A percentile compares a stretch with the other conserved stretches of the same genome.
Conservation (phyloP, 2,797 vertebrate species). For the Aplochiton taeniatus region DNA sequence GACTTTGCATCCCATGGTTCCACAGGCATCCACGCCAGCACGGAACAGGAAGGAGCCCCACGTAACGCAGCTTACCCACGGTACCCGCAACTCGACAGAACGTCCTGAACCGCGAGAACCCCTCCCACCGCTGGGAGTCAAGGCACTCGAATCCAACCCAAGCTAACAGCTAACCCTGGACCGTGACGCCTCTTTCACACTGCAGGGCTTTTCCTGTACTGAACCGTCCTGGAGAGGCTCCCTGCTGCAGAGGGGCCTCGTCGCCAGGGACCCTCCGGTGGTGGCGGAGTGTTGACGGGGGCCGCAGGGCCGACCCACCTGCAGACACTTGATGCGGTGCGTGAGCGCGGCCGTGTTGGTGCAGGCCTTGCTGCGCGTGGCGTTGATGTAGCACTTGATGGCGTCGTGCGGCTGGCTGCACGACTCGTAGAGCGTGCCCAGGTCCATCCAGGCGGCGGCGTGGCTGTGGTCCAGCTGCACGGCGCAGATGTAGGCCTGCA, state of each 20-base stretch:
- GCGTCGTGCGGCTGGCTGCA: conserved; percentile 98
- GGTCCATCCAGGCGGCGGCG: conserved; percentile 98
- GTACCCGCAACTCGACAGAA: too few species aligned
- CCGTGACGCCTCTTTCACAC: too few species aligned
- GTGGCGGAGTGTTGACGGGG: conserved; percentile 86
- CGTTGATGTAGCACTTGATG: conserved; percentile 99
- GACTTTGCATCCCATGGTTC: too few species aligned
- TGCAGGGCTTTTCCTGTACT: too few species aligned
- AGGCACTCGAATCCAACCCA: too few species aligned
- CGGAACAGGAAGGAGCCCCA: too few species aligned
- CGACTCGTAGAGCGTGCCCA: conserved; percentile 97
- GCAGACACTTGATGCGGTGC: conserved; percentile 96
- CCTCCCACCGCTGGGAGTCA: too few species aligned
- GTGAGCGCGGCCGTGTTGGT: conserved; percentile 94
- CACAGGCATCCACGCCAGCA: too few species aligned
- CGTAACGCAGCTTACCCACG: too few species aligned
- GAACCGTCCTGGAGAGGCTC: too few species aligned
- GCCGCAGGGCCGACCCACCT: conserved; percentile 95
- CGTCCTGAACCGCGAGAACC: too few species aligned
- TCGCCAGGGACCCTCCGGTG: not conserved
- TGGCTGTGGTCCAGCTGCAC: conserved; percentile 98
- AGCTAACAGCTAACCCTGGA: too few species aligned
- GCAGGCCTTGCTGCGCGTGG: conserved; percentile 96
- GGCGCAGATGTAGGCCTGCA: conserved; percentile 99
- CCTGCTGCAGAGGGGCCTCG: not conserved